Base-by-base conservation (phyloP, 1,140 invertebrate species). In the Panagrolaimus sp. region DNA sequence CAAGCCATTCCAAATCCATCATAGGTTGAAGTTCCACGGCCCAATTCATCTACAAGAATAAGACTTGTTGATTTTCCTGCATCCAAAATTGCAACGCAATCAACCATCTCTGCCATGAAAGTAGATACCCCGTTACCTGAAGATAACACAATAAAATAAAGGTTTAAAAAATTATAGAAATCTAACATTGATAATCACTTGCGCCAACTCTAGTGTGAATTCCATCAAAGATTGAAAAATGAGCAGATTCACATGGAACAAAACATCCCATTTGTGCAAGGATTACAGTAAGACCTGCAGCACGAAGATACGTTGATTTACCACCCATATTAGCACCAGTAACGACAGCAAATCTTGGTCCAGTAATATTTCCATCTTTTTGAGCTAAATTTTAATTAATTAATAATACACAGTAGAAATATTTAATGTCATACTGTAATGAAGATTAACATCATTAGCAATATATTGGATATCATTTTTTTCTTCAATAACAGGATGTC, bases 251-350 rank as follows among this genome's bases (percentile, higher is more conserved):
- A 74, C 93, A 95, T 1, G 96, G 91, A 43, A 99, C 92, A 85
- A 91, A 92, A 80, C 90, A 89, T 0, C 96, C 96, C 62, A 96
- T 89, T 79, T 98, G 95, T 8, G 93, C 93, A 87, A 99, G 88
- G 14, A 98, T 83, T 9, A 90, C 90, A 31, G 88, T 70, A 8
- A 77, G 47, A 13, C 70, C 77, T 9, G 74, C 71, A 13, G 75
- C 63, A 9, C 68, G 68, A 25, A 98, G 92, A 84, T 92, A 98
- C 0, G 95, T 99, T 74, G 92, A 94, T 85, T 99, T 99, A 70
- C 96, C 96, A 62, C 96, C 95, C 95, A 98, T 98, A 82, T 98
- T 98, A 1, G 95, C 94, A 5, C 88, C 94, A 44, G 93, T 97
- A 14, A 63, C 63, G 48, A 67, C 64, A n/a, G 63, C 46, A 38